Evolutionary conservation across 1,140 invertebrate species (phyloP), one percentile per base, ranked within the genome.

Genomic region (Rhopalosiphum maidis): DNA sequence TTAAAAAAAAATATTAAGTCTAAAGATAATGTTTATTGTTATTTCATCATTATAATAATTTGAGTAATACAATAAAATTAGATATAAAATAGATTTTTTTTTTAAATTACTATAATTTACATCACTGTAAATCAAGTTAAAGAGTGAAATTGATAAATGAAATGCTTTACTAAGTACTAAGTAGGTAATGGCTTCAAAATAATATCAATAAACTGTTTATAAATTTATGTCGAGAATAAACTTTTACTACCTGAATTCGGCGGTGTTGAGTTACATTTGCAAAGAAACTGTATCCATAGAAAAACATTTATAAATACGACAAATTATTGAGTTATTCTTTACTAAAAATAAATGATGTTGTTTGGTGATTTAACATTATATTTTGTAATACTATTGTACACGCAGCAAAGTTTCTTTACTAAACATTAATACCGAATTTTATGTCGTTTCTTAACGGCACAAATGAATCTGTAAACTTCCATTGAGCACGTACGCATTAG

Each of bases 401-500:
- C 60, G n/a, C 60, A 25, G 15, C 43, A 5, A 30, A 30, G 46
- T 88, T 88, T 88, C 48, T 51, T n/a, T n/a, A 35, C 23, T 55
- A 30, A 60, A 55, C 88, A 55, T 90, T 90, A 55, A 55, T 25
- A 60, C 35, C 23, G 88, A 35, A 60, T 90, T 90, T 90, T 90
- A 90, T 90, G 88, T 90, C 21, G 35, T 90, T 54, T 41, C 51
- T 90, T 60, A 60, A 60, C 25, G 88, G 37, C 41, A 90, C 88
- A 41, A 30, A 90, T 90, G 88, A 60, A 41, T 60, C 37, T 41
- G 54, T 41, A 90, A 90, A 90, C 54, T 90, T 90, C 88, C 35
- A 90, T 60, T 90, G 35, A 90, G 88, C 88, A 90, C 89, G 89
- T 90, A 90, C 37, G 30, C 22, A 48, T 37, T 54, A 35, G 4